A percentile compares a stretch with the other conserved stretches of the same genome.
phyloP scores from a whole-genome alignment of 1,140 invertebrate genomes.

The Pseudobourletiella spinata region DNA sequence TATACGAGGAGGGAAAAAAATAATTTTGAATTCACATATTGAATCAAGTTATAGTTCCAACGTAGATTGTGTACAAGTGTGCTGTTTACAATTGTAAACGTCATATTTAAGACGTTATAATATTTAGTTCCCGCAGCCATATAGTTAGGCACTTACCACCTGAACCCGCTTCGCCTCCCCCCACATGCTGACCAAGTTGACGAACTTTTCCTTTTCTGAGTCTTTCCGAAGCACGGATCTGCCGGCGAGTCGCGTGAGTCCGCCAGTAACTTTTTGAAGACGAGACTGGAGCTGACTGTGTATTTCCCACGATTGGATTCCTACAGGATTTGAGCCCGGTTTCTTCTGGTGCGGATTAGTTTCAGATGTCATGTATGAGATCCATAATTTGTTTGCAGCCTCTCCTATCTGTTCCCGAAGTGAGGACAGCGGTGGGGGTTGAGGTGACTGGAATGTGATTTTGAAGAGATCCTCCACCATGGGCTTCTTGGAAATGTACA shows the following conservation, averaged over 20 bases:
- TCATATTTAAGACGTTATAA: no score
- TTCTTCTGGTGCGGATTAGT: slow-evolving; percentile 29
- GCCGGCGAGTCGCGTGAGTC: slow-evolving; percentile 56
- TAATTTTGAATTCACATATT: no score
- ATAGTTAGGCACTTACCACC: slow-evolving; percentile 15
- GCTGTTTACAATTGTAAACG: no score
- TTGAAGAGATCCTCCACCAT: slow-evolving; percentile 91
- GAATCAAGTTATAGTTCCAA: no score
- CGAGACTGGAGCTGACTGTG: slow-evolving; percentile 46
- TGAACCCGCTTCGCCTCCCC: slow-evolving; percentile 20
- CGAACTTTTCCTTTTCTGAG: slow-evolving; percentile 30
- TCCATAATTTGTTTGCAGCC: slow-evolving; percentile 75
- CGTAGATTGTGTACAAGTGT: no score
- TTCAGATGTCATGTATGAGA: slow-evolving; percentile 63
- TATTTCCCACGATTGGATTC: slow-evolving; percentile 59
- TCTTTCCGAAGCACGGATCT: slow-evolving; percentile 30
- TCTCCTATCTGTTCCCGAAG: slow-evolving; percentile 79
- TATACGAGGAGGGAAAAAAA: no score
- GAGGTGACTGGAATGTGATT: slow-evolving; percentile 60
- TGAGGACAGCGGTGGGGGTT: slow-evolving; percentile 58
- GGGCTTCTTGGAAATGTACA: slow-evolving; percentile 92
- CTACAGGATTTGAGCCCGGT: slow-evolving; percentile 18
- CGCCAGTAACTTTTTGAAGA: slow-evolving; percentile 91
- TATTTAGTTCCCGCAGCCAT: no score
- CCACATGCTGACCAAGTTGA: slow-evolving; percentile 31